Evolutionary conservation across 2,113 vertebrate species (phyloP).

Genomic region (Saiga tatarica): DNA sequence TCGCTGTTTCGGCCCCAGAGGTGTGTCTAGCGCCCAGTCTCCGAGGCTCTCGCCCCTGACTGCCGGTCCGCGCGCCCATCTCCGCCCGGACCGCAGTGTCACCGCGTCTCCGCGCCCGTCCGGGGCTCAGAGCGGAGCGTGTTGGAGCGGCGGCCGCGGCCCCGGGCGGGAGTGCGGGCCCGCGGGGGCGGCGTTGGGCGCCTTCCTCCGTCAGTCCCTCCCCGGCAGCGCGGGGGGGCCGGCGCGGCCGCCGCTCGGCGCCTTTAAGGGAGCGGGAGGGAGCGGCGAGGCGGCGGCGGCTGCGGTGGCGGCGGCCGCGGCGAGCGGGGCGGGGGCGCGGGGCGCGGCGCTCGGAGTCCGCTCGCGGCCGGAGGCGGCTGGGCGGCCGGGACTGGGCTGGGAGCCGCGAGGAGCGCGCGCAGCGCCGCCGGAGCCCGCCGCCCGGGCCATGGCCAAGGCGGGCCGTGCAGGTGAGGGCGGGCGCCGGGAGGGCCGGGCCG

Average conservation of each 20-base stretch:
- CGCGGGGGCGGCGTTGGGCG: constrained; percentile 65
- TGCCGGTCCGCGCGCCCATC: neutral
- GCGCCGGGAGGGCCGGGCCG: neutral
- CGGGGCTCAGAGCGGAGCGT: neutral
- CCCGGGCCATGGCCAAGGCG: constrained; percentile 77
- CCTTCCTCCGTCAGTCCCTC: constrained; percentile 61
- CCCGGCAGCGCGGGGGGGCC: constrained; percentile 48
- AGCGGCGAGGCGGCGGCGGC: constrained; percentile 69
- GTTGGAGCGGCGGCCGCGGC: constrained; percentile 5
- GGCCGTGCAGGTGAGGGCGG: constrained; percentile 76
- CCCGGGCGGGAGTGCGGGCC: constrained; percentile 50
- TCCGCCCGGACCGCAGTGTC: neutral
- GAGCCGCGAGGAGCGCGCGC: constrained; percentile 51
- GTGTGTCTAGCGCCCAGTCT: neutral
- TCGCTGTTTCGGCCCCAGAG: neutral
- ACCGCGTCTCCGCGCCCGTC: neutral
- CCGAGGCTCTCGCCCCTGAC: neutral
- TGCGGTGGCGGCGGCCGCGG: constrained; percentile 66
- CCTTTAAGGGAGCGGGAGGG: constrained; percentile 73
- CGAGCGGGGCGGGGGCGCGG: constrained; percentile 61
- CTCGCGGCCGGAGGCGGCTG: constrained; percentile 54
- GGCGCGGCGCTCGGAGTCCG: constrained; percentile 56
- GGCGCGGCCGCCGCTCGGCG: constrained; percentile 72
- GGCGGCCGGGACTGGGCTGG: constrained; percentile 34
- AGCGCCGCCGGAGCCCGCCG: constrained; percentile 60